Base-by-base conservation (phyloP, 2,888 invertebrate genomes). In the Nomada flava region DNA sequence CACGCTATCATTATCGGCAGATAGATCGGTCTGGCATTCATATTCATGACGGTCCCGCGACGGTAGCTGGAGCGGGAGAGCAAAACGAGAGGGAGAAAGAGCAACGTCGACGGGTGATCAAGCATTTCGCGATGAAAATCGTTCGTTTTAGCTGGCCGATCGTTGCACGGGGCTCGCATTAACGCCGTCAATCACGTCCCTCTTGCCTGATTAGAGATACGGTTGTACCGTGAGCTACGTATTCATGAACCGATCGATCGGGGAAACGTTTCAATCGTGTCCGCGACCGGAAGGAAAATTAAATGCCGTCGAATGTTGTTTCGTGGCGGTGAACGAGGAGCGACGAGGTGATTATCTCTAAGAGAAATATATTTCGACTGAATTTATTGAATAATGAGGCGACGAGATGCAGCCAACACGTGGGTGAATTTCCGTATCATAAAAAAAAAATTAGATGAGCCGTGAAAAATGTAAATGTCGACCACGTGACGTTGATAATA, bases 1-100 rank as follows among this genome's bases (percentile, higher is more conserved):
- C 73, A 76, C 73, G 81, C 75, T 83, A 85, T 82, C 83, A 78
- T 83, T 81, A 85, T 84, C 78, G 81, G 73, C 84, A 74, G 81
- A 77, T 52, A 71, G 83, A 79, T 83, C 70, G 62, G 57, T 9
- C 55, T 11, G 53, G 71, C 63, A 81, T 84, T 78, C 85, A 81
- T 84, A 85, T 84, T 84, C 84, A 84, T 83, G 80, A 23, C 72
- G 73, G 57, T 62, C 65, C 63, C 53, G 55, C 76, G 76, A 84
- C 76, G 70, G 76, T 60, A 50, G 71, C 57, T 23, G 36, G 36
- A 7, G 1, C n/a, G 57, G 20, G n/a, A 52, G 47, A 15, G 15
- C 52, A 10, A 44, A 52, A 52, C 57, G 64, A 53, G 64, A 52
- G 47, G n/a, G 60, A 62, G 76, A 72, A 57, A 57, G 55, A 52